phyloP scores from a whole-genome alignment of 2,797 vertebrate species.

The Alauda arvensis region DNA sequence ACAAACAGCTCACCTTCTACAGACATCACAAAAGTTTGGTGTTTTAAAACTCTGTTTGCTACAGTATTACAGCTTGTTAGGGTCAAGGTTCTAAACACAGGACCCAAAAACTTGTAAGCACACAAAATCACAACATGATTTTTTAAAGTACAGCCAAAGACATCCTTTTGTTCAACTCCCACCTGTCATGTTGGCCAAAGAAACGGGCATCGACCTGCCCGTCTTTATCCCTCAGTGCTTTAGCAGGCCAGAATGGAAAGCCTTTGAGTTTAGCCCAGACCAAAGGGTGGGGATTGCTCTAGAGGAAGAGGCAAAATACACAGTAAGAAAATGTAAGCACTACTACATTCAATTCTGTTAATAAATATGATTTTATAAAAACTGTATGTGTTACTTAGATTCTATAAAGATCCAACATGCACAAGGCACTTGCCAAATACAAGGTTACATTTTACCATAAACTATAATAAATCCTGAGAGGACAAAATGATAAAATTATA shows the following conservation, averaged over 20 bases:
- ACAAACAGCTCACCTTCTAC: neutral
- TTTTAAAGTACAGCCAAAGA: neutral
- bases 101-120: neutral
- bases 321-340: slow-evolving; percentile 3
- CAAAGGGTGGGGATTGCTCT: slow-evolving; percentile 96
- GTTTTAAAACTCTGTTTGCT: neutral
- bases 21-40: neutral
- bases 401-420: neutral
- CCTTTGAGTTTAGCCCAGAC: slow-evolving; percentile 98
- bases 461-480: neutral
- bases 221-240: slow-evolving; percentile 95
- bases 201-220: slow-evolving; percentile 97
- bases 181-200: slow-evolving; percentile 98
- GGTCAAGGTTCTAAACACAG: neutral
- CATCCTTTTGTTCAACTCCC: slow-evolving; percentile 24
- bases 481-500: neutral
- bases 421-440: neutral
- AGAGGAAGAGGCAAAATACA: slow-evolving; percentile 62
- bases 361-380: neutral
- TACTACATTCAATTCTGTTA: neutral
- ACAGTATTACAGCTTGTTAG: neutral
- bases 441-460: neutral
- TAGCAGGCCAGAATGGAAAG: slow-evolving; percentile 98
- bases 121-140: neutral
- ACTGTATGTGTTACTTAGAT: neutral